Conservation (phyloP, 2,797 vertebrate genomes). For the Malurus leucopterus region DNA sequence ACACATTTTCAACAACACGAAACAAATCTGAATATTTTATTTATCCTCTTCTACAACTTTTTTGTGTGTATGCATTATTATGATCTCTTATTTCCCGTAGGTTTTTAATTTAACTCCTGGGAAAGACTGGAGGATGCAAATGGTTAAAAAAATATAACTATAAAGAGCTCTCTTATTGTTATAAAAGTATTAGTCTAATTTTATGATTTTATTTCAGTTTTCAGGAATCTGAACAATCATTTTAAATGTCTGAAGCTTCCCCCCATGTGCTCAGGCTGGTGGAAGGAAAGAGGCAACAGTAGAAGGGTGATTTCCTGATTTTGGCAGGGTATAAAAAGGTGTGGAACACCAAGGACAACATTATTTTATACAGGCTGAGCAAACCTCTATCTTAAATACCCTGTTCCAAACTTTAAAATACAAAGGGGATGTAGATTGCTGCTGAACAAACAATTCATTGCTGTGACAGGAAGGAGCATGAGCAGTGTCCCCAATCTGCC, state of each 20-base stretch:
- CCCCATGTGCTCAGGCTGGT: accelerated
- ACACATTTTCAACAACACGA: background rate
- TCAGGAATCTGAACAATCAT: background rate
- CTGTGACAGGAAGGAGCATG: background rate
- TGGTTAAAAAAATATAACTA: background rate
- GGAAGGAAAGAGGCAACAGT: background rate
- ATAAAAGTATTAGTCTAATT: background rate
- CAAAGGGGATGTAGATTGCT: background rate
- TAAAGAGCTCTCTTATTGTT: background rate
- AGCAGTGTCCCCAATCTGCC: background rate
- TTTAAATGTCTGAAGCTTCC: background rate
- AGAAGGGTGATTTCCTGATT: background rate
- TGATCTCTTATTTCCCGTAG: background rate
- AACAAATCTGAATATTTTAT: background rate
- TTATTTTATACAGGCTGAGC: background rate
- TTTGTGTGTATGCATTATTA: background rate
- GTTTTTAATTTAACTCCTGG: background rate
- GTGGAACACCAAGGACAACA: background rate
- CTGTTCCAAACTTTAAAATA: background rate
- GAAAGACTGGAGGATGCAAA: background rate
- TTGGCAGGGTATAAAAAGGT: background rate
- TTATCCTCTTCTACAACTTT: background rate
- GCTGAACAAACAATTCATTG: background rate
- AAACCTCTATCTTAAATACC: background rate
- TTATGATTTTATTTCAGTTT: background rate